Conservation (phyloP, 2,888 invertebrate genomes). For the Nephrotoma flavescens region DNA sequence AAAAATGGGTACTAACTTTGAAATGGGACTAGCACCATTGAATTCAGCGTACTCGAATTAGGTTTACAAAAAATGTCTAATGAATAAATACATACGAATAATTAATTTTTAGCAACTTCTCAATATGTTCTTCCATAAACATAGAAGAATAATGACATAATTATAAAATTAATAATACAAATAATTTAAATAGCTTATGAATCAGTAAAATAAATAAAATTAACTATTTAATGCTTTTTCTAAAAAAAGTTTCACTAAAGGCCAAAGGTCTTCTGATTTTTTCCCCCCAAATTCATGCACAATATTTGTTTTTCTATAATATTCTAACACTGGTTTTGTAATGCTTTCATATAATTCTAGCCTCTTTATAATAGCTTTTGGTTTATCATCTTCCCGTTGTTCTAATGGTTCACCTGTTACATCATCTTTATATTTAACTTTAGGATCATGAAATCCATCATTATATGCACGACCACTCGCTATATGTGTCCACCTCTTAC, state of each 20-base stretch:
- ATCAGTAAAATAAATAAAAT: too few relatives aligned
- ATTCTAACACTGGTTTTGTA: slow-evolving; percentile 71
- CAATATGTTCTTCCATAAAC: too few relatives aligned
- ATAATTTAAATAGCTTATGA: too few relatives aligned
- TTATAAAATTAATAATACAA: too few relatives aligned
- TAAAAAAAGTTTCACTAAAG: slow-evolving; percentile 41
- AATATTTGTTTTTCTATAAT: slow-evolving; percentile 56
- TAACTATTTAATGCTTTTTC: not conserved
- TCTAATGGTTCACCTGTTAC: slow-evolving; percentile 74
- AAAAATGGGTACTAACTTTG: too few relatives aligned
- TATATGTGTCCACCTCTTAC: slow-evolving; percentile 80
- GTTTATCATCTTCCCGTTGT: slow-evolving; percentile 83
- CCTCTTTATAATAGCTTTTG: slow-evolving; percentile 68
- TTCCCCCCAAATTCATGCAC: slow-evolving; percentile 69
- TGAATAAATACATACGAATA: too few relatives aligned
- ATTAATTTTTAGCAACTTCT: too few relatives aligned
- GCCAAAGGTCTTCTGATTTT: slow-evolving; percentile 90
- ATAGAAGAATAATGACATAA: too few relatives aligned
- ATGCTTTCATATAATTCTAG: slow-evolving; percentile 62
- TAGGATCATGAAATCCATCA: slow-evolving; percentile 84
- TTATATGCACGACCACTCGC: slow-evolving; percentile 89
- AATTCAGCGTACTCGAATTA: too few relatives aligned
- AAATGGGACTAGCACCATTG: too few relatives aligned
- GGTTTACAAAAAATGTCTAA: too few relatives aligned
- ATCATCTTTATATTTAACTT: slow-evolving; percentile 65